Evolutionary conservation across 2,113 vertebrate genomes (phyloP), one percentile per base, ranked within the genome.

Genomic region (Chitala chitala): DNA sequence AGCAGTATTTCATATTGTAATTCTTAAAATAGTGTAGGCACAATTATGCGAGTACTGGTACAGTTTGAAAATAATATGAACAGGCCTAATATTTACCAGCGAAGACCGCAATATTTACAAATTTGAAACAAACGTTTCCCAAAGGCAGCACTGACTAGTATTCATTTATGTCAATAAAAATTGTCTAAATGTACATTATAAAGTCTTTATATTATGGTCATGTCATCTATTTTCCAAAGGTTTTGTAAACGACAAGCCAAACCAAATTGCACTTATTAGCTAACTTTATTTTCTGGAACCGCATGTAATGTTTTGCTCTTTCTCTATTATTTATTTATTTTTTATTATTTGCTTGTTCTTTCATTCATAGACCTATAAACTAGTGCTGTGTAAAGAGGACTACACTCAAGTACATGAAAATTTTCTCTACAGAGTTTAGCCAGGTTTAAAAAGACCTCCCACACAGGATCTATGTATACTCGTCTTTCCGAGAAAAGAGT

Each of bases 401-500:
- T 50, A 69, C 65, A 40, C 22, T 48, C 24, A 69, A 9, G 65
- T 26, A 48, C 50, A 69, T 77, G 36, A 78, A 80, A 80, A 73
- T 40, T 40, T 48, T 63, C 36, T 44, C 68, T 33, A 69, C 46
- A 61, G 63, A 80, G 69, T 77, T 74, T 53, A 72, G 71, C 22
- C 66, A 50, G 40, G 53, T 72, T 63, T 81, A 73, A 74, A 48
- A 66, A 65, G 24, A 31, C 26, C 76, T 76, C 73, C 72, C 72
- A 73, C 77, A 58, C 73, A 75, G 68, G 65, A 69, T 69, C 38
- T 77, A 61, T 75, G 69, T 69, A 73, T 79, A 44, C 74, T 76
- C 75, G 79, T 78, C 76, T 76, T 81, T 79, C 77, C 73, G 69
- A 75, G 71, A 79, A 80, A 69, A 75, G 72, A 44, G 66, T 66